Conservation (phyloP, 2,797 vertebrate genomes). For the Merluccius polli region DNA sequence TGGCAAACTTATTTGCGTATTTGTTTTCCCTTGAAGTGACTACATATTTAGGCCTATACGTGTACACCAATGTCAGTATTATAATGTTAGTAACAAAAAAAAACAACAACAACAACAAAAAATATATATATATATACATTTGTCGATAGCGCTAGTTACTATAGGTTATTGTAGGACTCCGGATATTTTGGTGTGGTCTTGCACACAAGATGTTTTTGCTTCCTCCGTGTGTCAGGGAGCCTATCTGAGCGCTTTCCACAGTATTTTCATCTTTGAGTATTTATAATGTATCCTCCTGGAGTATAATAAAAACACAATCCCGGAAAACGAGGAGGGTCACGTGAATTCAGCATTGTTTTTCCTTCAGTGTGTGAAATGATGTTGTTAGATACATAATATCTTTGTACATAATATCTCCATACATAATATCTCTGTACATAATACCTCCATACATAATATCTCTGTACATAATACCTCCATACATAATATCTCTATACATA, state of each 20-base stretch:
- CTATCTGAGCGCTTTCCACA: constrained; percentile 54
- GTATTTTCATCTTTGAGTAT: constrained; percentile 61
- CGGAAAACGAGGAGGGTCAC: constrained; percentile 43
- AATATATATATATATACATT: too few species aligned
- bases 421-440: too few species aligned
- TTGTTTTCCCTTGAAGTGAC: constrained; percentile 61
- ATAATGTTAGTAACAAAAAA: constrained; percentile 47
- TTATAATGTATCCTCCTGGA: constrained; percentile 65
- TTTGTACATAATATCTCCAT: too few species aligned
- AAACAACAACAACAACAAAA: neutral
- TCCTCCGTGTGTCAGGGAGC: constrained; percentile 54
- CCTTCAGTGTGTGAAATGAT: constrained; percentile 15
- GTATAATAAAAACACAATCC: constrained; percentile 63
- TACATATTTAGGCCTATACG: constrained; percentile 52
- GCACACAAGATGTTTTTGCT: constrained; percentile 46
- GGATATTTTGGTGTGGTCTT: constrained; percentile 63
- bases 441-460: too few species aligned
- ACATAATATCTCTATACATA: too few species aligned
- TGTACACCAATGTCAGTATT: constrained; percentile 51
- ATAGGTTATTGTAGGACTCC: constrained; percentile 47
- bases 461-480: too few species aligned
- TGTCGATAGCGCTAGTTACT: constrained; percentile 62
- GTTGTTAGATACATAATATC: neutral
- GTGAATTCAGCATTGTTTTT: constrained; percentile 38
- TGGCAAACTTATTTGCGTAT: constrained; percentile 64